phyloP scores from a whole-genome alignment of 2,888 invertebrate genomes.

The Archaeoteleia sp. region DNA sequence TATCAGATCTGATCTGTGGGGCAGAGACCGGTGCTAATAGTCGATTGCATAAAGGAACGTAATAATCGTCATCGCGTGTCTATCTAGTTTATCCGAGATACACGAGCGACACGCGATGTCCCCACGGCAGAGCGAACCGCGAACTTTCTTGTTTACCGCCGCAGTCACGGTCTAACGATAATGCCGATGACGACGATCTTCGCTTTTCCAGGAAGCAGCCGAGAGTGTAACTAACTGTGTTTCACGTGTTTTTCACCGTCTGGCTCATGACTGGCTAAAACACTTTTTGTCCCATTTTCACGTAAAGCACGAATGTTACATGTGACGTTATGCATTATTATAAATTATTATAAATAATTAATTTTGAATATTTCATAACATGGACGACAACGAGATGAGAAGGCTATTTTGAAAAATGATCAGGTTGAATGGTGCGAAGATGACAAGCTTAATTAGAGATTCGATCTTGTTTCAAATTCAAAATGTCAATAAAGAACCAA shows the following conservation, averaged over 20 bases:
- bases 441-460: no score
- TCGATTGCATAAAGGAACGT: constrained; percentile 48
- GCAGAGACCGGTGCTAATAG: constrained; percentile 39
- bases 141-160: constrained; percentile 56
- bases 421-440: no score
- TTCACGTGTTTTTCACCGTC: constrained; percentile 40
- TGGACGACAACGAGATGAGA: no score
- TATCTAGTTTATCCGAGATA: constrained; percentile 36
- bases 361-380: no score
- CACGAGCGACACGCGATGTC: constrained; percentile 45
- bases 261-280: no score
- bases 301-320: no score
- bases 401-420: no score
- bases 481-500: no score
- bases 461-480: no score
- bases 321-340: no score
- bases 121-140: constrained; percentile 33
- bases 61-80: constrained; percentile 51
- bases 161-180: constrained; percentile 55
- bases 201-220: constrained; percentile 49
- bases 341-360: no score
- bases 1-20: constrained; percentile 27
- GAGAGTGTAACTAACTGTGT: constrained; percentile 47
- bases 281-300: no score
- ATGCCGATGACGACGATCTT: constrained; percentile 48